Percentiles rank a stretch among this genome's conserved stretches.
Conservation (phyloP, 2,113 vertebrate species). For the Lepus timidus region DNA sequence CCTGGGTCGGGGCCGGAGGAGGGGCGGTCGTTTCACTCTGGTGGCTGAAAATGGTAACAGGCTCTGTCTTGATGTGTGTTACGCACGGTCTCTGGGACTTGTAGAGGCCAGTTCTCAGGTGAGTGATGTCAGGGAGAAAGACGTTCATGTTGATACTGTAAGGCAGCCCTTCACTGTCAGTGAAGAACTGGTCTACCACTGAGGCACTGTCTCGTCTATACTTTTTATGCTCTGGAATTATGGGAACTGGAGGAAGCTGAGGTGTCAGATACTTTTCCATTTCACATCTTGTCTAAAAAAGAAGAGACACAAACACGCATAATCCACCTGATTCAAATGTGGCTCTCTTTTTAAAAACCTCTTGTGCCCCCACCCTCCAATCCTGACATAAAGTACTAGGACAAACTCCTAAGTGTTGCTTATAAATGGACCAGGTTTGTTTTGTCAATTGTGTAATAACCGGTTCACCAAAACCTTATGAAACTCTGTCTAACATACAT, state of each 20-base stretch:
- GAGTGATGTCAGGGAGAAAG: constrained; percentile 94
- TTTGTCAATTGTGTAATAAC: constrained; percentile 64
- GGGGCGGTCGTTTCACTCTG: constrained; percentile 89
- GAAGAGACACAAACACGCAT: constrained; percentile 71
- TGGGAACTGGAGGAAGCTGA: constrained; percentile 88
- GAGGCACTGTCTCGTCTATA: constrained; percentile 92
- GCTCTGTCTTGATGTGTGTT: constrained; percentile 95
- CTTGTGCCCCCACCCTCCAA: constrained; percentile 20
- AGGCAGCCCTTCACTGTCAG: constrained; percentile 92
- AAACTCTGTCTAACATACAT: constrained; percentile 42
- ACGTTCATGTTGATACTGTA: constrained; percentile 98
- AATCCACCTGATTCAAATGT: constrained; percentile 61
- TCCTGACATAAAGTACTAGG: neutral
- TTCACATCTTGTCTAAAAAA: constrained; percentile 94
- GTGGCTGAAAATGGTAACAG: constrained; percentile 91
- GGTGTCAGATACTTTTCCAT: constrained; percentile 95
- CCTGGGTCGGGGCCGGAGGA: constrained; percentile 83
- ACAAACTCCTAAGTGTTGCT: constrained; percentile 1
- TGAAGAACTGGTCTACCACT: constrained; percentile 95
- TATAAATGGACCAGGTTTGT: constrained; percentile 55
- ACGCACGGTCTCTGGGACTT: constrained; percentile 92
- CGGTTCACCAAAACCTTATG: constrained; percentile 40
- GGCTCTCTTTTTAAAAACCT: neutral
- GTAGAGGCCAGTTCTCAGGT: constrained; percentile 95
- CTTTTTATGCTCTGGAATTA: constrained; percentile 91